phyloP scores from a whole-genome alignment of 2,113 vertebrate species.

The Calonectris borealis region DNA sequence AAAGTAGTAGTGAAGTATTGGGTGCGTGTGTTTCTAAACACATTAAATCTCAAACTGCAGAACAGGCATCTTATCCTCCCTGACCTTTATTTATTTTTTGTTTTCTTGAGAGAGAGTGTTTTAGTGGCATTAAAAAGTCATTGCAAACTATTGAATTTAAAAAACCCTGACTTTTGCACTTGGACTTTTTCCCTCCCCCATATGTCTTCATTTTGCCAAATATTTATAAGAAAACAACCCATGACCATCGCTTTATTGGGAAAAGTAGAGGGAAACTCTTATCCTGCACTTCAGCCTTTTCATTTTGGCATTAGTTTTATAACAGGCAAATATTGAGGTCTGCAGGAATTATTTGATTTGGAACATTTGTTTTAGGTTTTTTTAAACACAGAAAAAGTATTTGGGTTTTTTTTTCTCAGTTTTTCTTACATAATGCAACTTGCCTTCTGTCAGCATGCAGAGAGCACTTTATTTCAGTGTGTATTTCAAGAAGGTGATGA shows the following conservation, averaged over 20 bases:
- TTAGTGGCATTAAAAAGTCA: not conserved
- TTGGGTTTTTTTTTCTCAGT: not conserved
- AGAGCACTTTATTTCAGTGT: not conserved
- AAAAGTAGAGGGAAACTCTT: not conserved
- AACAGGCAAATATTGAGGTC: not conserved
- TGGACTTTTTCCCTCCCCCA: fast-evolving
- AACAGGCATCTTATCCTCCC: not conserved
- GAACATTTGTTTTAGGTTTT: not conserved
- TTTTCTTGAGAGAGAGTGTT: not conserved
- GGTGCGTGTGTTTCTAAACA: not conserved
- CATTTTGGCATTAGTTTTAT: not conserved
- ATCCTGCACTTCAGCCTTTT: not conserved
- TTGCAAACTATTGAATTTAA: not conserved
- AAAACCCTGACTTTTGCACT: fast-evolving
- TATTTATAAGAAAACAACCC: not conserved
- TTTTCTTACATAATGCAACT: not conserved
- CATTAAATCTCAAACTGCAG: not conserved
- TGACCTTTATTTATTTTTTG: not conserved
- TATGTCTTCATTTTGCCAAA: not conserved
- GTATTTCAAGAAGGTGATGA: not conserved
- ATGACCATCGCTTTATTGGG: not conserved
- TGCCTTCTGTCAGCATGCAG: not conserved
- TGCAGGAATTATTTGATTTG: not conserved
- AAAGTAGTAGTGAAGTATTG: not conserved
- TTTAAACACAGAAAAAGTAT: not conserved